These are phyloP conservation scores for Ammodytes marinus DNA, from an alignment of 2,113 vertebrate species.

Conservation along the genomic window DNA sequence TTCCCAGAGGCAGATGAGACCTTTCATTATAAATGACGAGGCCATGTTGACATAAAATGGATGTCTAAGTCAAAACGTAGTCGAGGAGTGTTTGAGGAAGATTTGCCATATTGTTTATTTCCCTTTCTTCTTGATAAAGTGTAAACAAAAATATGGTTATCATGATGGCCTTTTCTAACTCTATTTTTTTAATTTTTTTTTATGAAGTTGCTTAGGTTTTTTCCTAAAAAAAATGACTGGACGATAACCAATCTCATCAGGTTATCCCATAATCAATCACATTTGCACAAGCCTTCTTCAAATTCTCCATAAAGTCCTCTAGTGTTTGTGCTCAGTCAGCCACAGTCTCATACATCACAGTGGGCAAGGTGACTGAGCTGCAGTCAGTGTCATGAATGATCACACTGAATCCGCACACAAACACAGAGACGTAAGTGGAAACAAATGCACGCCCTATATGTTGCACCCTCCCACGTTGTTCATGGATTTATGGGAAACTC, in stretches of 20 bases:
- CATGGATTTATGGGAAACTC: background rate
- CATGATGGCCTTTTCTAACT: background rate
- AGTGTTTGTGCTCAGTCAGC: conserved; percentile 61
- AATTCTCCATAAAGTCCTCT: conserved; percentile 58
- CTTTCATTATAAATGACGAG: background rate
- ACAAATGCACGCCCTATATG: background rate
- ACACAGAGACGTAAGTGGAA: background rate
- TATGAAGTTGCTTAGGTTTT: conserved; percentile 16
- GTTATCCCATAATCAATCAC: conserved; percentile 51
- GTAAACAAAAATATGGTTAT: conserved; percentile 1
- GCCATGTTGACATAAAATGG: background rate
- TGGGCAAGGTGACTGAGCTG: conserved; percentile 72
- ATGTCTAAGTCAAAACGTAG: background rate
- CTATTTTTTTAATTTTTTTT: background rate
- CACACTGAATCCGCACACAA: conserved; percentile 54
- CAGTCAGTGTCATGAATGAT: conserved; percentile 64
- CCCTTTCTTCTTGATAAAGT: background rate
- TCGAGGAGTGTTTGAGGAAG: background rate
- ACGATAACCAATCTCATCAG: conserved; percentile 6
- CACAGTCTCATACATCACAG: conserved; percentile 63
- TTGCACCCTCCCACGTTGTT: background rate
- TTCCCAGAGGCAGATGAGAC: background rate
- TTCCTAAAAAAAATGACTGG: conserved; percentile 14
- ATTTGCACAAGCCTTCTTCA: conserved; percentile 42
- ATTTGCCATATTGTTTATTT: conserved; percentile 4